A percentile compares a stretch with the other conserved stretches of the same genome.
phyloP scores from a whole-genome alignment of 2,113 vertebrate species.

The Malurus alboscapulatus region DNA sequence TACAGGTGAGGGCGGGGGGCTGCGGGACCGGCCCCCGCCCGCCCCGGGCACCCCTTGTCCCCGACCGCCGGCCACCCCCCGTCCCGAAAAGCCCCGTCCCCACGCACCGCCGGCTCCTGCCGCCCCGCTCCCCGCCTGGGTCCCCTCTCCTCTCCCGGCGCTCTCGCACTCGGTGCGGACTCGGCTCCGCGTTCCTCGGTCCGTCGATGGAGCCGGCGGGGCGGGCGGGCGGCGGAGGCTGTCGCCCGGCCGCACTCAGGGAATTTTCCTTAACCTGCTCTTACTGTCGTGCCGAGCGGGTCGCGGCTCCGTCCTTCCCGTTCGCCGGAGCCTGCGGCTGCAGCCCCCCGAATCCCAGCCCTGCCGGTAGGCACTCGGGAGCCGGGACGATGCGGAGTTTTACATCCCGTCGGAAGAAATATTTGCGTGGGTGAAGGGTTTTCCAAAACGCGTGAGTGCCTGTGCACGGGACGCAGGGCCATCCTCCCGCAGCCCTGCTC shows the following conservation, averaged over 20 bases:
- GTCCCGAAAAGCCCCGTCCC: neutral
- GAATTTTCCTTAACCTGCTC: neutral
- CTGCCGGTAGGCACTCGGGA: too few species aligned
- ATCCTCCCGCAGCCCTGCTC: neutral
- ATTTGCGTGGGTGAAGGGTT: neutral
- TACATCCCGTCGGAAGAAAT: neutral
- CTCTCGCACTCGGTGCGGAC: neutral
- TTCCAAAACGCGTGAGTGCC: neutral
- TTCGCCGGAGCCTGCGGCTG: neutral
- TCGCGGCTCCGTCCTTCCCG: neutral
- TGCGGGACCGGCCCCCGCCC: neutral
- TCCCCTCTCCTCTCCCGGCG: neutral
- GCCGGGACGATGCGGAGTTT: neutral
- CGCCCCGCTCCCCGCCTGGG: neutral
- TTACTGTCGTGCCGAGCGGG: neutral
- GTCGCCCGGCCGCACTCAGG: neutral
- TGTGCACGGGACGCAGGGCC: fast-evolving
- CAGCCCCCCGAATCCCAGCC: too few species aligned
- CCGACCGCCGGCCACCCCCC: neutral
- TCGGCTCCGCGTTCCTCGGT: neutral
- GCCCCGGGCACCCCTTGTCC: neutral
- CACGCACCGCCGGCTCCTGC: neutral
- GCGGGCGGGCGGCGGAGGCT: neutral
- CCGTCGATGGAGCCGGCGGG: neutral
- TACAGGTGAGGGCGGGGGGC: constrained; percentile 85